These are phyloP conservation scores for Anniella stebbinsi DNA, from an alignment of 2,797 vertebrate genomes.

Conservation along the genomic window DNA sequence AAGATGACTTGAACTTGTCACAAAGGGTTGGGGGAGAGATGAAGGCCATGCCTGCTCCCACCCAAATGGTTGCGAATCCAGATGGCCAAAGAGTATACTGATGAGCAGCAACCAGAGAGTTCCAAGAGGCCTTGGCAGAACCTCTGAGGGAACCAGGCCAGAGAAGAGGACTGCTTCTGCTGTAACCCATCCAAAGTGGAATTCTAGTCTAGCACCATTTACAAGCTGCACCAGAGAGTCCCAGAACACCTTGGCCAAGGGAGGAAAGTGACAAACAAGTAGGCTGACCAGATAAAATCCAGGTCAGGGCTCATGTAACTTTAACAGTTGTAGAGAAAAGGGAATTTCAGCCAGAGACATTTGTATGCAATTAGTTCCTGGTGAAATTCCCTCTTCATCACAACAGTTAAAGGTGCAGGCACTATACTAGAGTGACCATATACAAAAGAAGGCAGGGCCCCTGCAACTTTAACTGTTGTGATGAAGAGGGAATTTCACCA, in stretches of 20 bases:
- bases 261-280: not conserved
- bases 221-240: not conserved
- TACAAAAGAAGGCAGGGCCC: no score
- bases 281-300: no score
- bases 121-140: not conserved
- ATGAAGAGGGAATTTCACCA: no score
- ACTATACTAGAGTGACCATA: no score
- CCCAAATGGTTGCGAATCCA: not conserved
- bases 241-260: not conserved
- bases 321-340: no score
- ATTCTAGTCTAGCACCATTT: not conserved
- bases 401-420: no score
- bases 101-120: not conserved
- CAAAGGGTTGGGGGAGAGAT: not conserved
- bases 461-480: no score
- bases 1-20: not conserved
- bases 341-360: no score
- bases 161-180: not conserved
- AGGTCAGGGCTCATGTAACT: no score
- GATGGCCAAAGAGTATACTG: not conserved
- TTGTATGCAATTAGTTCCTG: no score
- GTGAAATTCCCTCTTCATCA: no score
- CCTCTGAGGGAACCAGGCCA: not conserved
- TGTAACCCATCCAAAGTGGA: not conserved
- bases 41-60: not conserved